Percentiles rank a stretch among this genome's conserved stretches.
Conservation (phyloP, 2,888 invertebrate species). For the Agrochola macilenta region DNA sequence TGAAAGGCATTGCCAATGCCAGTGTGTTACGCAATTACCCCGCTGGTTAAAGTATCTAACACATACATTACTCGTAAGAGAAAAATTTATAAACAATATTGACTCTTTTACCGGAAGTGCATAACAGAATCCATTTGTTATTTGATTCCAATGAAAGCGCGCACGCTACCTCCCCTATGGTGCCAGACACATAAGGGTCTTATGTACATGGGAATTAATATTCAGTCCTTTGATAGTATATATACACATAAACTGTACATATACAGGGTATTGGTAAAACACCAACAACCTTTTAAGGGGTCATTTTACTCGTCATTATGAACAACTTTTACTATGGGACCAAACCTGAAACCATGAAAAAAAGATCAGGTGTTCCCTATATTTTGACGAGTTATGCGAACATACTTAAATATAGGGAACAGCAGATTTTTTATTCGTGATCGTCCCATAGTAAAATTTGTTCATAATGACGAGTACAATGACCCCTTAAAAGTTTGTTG, state of each 20-base stretch:
- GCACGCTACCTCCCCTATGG: background rate
- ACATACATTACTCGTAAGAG: background rate
- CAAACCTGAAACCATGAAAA: too few species aligned
- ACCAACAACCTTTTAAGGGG: too few species aligned
- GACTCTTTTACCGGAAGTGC: background rate
- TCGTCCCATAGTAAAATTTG: too few species aligned
- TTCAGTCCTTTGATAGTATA: conserved; percentile 10
- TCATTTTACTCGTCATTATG: too few species aligned
- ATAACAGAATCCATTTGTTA: conserved; percentile 23
- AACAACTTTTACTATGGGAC: too few species aligned
- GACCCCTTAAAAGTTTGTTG: too few species aligned
- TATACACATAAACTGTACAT: conserved; percentile 1
- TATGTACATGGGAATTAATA: conserved; percentile 25
- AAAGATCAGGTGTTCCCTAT: too few species aligned
- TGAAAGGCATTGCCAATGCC: background rate
- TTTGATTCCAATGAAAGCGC: conserved; percentile 3
- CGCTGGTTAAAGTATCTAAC: background rate
- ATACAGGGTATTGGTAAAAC: too few species aligned
- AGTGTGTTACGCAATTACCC: background rate
- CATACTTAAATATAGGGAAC: too few species aligned
- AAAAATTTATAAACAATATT: background rate
- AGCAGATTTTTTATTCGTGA: too few species aligned
- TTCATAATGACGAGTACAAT: too few species aligned
- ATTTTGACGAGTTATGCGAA: too few species aligned
- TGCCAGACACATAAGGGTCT: conserved; percentile 22